Conservation (phyloP, 1,140 invertebrate genomes). For the Myzus persicae region DNA sequence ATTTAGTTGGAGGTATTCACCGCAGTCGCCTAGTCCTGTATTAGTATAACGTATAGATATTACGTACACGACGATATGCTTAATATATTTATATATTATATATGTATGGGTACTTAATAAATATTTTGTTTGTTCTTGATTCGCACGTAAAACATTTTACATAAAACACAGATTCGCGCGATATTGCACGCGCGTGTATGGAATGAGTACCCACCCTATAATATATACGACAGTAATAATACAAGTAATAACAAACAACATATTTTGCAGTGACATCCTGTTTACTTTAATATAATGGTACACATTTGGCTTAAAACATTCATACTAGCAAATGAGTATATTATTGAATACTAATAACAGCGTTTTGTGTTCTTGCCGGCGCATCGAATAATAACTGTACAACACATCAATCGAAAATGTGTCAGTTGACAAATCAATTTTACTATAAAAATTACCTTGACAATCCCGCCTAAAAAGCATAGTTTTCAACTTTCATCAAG, state of each 20-base stretch:
- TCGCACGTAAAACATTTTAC: neutral
- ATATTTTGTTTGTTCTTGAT: conserved; percentile 9
- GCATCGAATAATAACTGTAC: neutral
- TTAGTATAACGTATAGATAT: neutral
- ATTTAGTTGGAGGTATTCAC: neutral
- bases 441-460: neutral
- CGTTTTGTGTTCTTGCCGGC: neutral
- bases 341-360: neutral
- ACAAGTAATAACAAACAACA: too few species aligned
- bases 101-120: neutral
- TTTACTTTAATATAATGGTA: neutral
- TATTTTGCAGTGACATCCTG: neutral
- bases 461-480: neutral
- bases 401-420: neutral
- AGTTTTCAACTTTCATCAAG: too few species aligned
- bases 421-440: neutral
- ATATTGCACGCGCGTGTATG: neutral
- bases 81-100: neutral
- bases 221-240: neutral
- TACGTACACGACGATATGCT: neutral
- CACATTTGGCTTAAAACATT: neutral
- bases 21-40: neutral
- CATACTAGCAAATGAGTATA: neutral
- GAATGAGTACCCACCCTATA: neutral
- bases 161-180: neutral